Evolutionary conservation across 2,797 vertebrate genomes (phyloP), one percentile per base, ranked within the genome.

Genomic region (Chelidonichthys spinosus): DNA sequence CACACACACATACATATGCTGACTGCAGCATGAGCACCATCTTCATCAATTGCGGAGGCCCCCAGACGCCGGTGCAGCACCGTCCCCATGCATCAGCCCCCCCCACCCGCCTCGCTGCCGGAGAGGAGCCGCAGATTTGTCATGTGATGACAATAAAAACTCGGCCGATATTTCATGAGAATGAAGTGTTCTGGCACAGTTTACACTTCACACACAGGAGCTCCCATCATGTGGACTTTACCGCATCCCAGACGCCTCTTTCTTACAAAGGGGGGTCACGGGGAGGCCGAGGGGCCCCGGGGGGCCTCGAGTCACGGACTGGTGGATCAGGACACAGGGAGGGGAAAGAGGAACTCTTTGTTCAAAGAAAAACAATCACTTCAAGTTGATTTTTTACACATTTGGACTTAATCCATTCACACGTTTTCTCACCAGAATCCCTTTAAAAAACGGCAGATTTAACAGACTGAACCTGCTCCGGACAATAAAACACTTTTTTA

Each of bases 91-190:
- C 95, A 98, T 98, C 96, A 97, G 32, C 52, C 32, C 11, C 25
- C 78, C 87, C 69, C 72, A 89, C 78, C 91, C 74, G 85, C 90
- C 93, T 89, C 92, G 93, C 94, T 85, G 87, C 92, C 87, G 90
- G 85, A 84, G 90, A 92, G 91, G 90, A 82, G 92, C 93, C 81
- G 92, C 93, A 93, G 92, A 98, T 97, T 96, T 97, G 96, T 98
- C 97, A 97, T 93, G 93, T 78, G 88, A 92, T 96, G 97, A 98
- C 96, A 96, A 94, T 95, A 95, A 96, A 25, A 94, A 93, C 88
- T 81, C 0, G 81, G 86, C 91, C 94, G 91, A 96, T 98, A 96
- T 96, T 97, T 98, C 97, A 98, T 95, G 93, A 94, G 96, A 97
- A 98, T 96, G 93, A 96, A 98, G 96, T 95, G 95, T 93, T 87